These are phyloP conservation scores for Hybos culiciformis DNA, from an alignment of 2,888 invertebrate species.

Conservation along the genomic window DNA sequence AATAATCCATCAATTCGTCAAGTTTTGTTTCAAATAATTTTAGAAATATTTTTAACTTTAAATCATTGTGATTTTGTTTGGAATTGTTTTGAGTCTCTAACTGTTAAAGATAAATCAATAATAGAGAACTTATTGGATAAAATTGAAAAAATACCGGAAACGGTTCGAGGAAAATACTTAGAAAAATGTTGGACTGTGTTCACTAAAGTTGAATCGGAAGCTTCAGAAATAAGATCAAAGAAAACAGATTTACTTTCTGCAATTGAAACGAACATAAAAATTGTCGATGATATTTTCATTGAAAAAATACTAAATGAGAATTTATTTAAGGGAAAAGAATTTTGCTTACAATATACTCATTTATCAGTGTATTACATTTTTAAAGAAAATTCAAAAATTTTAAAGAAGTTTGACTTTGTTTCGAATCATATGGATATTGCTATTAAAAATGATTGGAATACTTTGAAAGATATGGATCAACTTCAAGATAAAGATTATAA, in stretches of 20 bases:
- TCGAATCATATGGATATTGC: not conserved
- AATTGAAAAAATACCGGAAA: not conserved
- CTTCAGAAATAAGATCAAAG: not conserved
- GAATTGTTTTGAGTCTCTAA: not conserved
- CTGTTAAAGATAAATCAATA: not conserved
- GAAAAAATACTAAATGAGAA: not conserved
- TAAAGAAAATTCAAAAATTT: not conserved
- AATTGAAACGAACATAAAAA: not conserved
- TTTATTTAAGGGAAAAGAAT: not conserved
- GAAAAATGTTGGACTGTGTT: not conserved
- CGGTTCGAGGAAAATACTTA: not conserved
- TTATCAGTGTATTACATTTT: not conserved
- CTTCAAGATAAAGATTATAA: no score
- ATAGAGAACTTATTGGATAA: not conserved
- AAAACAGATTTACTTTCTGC: not conserved
- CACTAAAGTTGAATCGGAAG: not conserved
- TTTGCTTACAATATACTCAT: not conserved
- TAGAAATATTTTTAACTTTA: not conserved
- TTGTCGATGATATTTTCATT: not conserved
- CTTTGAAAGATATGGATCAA: not conserved
- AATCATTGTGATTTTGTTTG: not conserved
- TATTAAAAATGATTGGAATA: not conserved
- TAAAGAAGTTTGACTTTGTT: not conserved
- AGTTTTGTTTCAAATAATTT: not conserved
- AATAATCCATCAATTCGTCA: conserved; percentile 1